phyloP scores from a whole-genome alignment of 1,140 invertebrate genomes.

The Ridgeia piscesae region DNA sequence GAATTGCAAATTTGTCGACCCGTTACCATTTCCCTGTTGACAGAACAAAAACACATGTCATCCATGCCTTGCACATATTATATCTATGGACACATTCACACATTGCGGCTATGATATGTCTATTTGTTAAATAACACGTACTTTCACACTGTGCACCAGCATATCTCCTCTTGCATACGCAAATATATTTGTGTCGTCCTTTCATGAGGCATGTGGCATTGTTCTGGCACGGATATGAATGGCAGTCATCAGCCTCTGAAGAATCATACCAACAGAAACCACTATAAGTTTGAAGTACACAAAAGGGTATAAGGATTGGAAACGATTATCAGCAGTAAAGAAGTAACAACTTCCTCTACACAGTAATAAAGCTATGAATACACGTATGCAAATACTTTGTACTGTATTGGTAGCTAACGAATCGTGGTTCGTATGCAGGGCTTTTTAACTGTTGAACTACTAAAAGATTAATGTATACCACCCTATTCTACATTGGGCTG shows the following conservation, averaged over 20 bases:
- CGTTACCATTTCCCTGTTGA: not conserved
- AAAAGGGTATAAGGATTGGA: not conserved
- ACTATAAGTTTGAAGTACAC: too few species aligned
- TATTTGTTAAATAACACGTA: not conserved
- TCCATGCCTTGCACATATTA: not conserved
- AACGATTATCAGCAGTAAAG: too few species aligned
- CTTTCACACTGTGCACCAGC: not conserved
- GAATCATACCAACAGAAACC: not conserved
- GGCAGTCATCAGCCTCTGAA: not conserved
- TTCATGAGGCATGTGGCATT: not conserved
- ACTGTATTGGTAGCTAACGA: too few species aligned
- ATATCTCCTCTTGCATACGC: not conserved
- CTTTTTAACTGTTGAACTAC: too few species aligned
- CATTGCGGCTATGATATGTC: not conserved
- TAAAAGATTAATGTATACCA: too few species aligned
- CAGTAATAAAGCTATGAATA: too few species aligned
- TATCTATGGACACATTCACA: not conserved
- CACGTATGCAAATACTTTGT: too few species aligned
- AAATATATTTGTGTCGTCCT: not conserved
- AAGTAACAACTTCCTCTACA: too few species aligned
- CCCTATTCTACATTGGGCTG: too few species aligned
- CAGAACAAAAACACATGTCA: not conserved
- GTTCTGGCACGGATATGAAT: not conserved
- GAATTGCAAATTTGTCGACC: not conserved
- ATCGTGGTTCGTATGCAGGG: too few species aligned